Evolutionary conservation across 2,888 invertebrate species (phyloP), one percentile per base, ranked within the genome.

Genomic region (Andrena dorsata): DNA sequence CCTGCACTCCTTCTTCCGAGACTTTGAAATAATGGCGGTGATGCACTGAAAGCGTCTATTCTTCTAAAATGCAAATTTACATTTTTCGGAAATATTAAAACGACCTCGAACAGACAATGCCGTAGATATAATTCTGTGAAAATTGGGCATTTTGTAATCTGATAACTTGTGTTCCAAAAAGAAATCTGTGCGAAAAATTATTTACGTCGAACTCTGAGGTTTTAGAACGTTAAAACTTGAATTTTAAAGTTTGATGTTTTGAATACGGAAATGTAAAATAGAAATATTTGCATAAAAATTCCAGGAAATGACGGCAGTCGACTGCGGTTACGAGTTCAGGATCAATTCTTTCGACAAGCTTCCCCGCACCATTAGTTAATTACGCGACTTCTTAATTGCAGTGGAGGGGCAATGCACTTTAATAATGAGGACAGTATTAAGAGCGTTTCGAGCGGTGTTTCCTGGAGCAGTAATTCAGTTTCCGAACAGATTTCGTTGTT

Each of bases 361-460:
- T 41, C 56, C n/a, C 56, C 16, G 56, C n/a, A 10, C 13, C 28
- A 41, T 10, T 28, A 41, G 20, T 47, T 5, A 58, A 41, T 58
- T 58, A 26, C 58, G 26, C 35, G 28, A 56, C 32, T 74, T 51
- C 74, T 47, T 58, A 47, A 64, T 74, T 47, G 53, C 26, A 23
- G 53, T 3, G 20, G 66, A 47, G 58, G 35, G 10, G 28, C 56
- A 13, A 58, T 28, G 58, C 58, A 26, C 41, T 41, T 56, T 41
- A 28, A 70, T 60, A 70, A 60, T 28, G 41, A 28, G 47, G 16
- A 60, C 28, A 20, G 30, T 47, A 70, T 58, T 30, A 13, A 10
- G 23, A 70, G 60, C 60, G 70, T 41, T 69, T 69, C 69, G 26
- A 69, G 69, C n/a, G 58, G 41, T 58, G 28, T 56, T 56, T 69